Conservation (phyloP, 2,113 vertebrate genomes). For the Paramormyrops kingsleyae region DNA sequence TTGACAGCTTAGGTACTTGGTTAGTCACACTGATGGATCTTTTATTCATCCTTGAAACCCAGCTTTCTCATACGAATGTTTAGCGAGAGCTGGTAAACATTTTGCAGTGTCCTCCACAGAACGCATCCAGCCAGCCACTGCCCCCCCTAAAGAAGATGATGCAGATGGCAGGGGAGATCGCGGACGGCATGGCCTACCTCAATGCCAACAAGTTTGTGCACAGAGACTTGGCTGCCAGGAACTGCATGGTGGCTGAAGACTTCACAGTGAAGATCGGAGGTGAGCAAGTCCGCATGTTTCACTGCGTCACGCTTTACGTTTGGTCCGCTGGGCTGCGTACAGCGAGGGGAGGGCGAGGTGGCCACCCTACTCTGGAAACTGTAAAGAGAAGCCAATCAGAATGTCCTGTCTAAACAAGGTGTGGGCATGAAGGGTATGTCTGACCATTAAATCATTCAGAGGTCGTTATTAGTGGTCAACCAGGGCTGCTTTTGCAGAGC, state of each 20-base stretch:
- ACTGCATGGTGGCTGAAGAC: conserved; percentile 98
- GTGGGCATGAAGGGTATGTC: neutral
- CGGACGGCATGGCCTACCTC: conserved; percentile 96
- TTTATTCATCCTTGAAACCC: neutral
- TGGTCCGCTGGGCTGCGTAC: neutral
- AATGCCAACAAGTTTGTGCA: conserved; percentile 98
- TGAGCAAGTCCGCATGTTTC: conserved; percentile 32
- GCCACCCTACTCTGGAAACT: neutral
- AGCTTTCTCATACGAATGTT: neutral
- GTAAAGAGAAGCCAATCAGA: neutral
- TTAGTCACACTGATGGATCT: neutral
- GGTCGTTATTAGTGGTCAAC: neutral
- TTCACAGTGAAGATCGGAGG: conserved; percentile 97
- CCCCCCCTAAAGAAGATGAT: conserved; percentile 96
- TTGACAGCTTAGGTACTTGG: neutral
- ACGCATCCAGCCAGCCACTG: conserved; percentile 68
- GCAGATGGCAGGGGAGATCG: conserved; percentile 97
- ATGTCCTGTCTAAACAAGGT: neutral
- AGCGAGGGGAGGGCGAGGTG: neutral
- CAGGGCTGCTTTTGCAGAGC: neutral
- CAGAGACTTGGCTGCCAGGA: conserved; percentile 90
- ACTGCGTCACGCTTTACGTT: neutral
- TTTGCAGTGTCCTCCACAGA: conserved; percentile 48
- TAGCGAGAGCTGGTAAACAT: neutral
- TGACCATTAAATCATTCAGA: neutral